Evolutionary conservation across 2,888 invertebrate genomes (phyloP), one percentile per base, ranked within the genome.

Genomic region (Entomobrya proxima): DNA sequence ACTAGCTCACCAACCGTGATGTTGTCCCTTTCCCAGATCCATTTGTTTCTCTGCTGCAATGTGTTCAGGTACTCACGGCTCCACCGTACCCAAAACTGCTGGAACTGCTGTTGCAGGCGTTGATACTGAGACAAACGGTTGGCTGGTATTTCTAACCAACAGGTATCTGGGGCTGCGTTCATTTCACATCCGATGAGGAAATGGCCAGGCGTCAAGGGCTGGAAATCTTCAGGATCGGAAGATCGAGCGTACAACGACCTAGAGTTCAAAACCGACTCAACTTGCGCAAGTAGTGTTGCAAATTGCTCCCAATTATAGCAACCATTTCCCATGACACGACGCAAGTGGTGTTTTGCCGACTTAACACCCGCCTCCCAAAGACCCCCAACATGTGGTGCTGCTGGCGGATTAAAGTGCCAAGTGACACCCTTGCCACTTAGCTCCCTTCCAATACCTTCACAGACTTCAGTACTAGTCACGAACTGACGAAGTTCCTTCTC

Each of bases 221-320:
- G 67, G 7, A 89, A 84, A 77, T 91, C 91, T 4, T 78, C 40
- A 0, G 89, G 88, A 76, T 90, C 89, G 13, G 86, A 52, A 1
- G 91, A 85, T 0, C 69, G 2, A 3, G 72, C 74, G 87, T 81
- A 88, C 9, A 91, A 47, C 4, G 91, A 91, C 9, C 91, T 82
- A 1, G 91, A 91, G 72, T 91, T 91, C 0, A 91, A 74, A n/a
- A 90, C 88, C 0, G 90, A 89, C 86, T 91, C 91, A 35, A 91
- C 90, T 88, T 91, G 91, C 24, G 88, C 88, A 21, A 91, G 24
- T 6, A 91, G 9, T 0, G 91, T 91, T n/a, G 87, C 74, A 15
- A 91, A 79, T 67, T 92, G 91, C 79, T 91, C 91, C 67, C 86
- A 91, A 0, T 91, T 91, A 1, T 90, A 61, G 4, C 52, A 86